Percentiles rank a stretch among this genome's conserved stretches.
phyloP scores from a whole-genome alignment of 2,113 vertebrate genomes.

The Tupaia chinensis region DNA sequence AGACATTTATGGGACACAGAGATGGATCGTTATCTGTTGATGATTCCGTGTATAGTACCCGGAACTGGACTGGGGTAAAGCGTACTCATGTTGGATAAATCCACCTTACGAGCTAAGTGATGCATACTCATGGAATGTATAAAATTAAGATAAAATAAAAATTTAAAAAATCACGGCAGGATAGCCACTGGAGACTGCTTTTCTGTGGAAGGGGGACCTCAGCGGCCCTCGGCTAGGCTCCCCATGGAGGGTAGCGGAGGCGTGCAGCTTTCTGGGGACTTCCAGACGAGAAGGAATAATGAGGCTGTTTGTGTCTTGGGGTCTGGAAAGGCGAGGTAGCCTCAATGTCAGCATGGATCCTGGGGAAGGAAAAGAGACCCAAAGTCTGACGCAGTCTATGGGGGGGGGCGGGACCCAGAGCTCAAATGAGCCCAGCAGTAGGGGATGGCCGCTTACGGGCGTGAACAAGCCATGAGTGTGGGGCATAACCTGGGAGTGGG shows the following conservation, averaged over 20 bases:
- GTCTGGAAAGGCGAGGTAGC: background rate
- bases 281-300: background rate
- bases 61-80: too few species aligned
- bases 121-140: too few species aligned
- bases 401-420: background rate
- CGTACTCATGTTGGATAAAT: too few species aligned
- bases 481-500: background rate
- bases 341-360: background rate
- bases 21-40: too few species aligned
- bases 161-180: background rate
- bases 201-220: background rate
- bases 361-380: background rate
- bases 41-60: too few species aligned
- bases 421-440: fast-evolving
- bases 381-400: too few species aligned
- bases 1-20: too few species aligned
- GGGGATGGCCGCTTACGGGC: fast-evolving
- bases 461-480: fast-evolving
- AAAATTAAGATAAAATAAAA: too few species aligned
- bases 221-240: background rate
- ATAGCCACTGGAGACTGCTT: fast-evolving
- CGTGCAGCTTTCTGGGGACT: background rate
- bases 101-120: too few species aligned
- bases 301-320: background rate
- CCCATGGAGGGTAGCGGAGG: background rate